Evolutionary conservation across 2,113 vertebrate genomes (phyloP).

Genomic region (Cepphus grylle): DNA sequence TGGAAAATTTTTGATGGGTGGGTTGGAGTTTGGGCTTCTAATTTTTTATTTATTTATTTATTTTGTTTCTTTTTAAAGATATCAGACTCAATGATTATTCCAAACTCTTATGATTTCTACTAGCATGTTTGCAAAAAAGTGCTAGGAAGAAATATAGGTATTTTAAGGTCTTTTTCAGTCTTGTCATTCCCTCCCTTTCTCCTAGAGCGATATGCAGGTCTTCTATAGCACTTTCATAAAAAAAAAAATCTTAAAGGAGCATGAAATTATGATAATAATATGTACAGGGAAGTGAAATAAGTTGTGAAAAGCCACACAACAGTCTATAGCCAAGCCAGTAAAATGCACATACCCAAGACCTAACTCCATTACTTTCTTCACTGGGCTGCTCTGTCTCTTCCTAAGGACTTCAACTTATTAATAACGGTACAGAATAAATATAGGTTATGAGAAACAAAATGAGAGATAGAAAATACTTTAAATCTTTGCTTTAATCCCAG

Average conservation of each 20-base stretch:
- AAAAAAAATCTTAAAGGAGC: background rate
- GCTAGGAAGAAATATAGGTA: background rate
- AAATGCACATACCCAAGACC: background rate
- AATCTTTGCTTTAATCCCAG: background rate
- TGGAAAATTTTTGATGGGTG: background rate
- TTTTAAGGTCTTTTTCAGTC: background rate
- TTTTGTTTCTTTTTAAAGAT: background rate
- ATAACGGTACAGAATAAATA: background rate
- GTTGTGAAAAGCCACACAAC: background rate
- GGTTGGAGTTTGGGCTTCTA: background rate
- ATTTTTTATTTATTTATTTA: too few relatives aligned
- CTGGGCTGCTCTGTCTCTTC: background rate
- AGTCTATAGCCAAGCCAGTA: background rate
- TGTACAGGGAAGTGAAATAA: background rate
- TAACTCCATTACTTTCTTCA: background rate
- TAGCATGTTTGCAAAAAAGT: background rate
- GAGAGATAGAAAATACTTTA: background rate
- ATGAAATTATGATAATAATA: background rate
- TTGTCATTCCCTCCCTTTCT: background rate
- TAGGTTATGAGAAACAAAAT: background rate
- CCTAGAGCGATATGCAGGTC: background rate
- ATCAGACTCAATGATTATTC: background rate
- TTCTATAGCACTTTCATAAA: background rate
- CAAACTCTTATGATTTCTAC: background rate
- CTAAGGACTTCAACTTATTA: background rate